phyloP scores from a whole-genome alignment of 2,797 vertebrate species.

The Leptatherina wallacei region DNA sequence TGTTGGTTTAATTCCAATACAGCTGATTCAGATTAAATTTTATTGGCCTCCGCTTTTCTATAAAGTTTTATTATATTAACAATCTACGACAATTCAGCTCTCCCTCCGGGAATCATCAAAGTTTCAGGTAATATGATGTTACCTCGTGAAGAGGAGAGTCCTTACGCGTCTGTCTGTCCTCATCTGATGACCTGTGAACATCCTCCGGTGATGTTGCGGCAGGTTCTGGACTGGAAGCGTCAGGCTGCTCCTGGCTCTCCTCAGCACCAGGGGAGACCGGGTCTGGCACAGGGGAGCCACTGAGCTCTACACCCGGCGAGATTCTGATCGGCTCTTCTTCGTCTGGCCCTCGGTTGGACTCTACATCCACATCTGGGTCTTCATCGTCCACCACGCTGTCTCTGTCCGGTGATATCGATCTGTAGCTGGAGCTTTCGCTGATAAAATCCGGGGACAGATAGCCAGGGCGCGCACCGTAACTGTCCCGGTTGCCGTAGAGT shows the following conservation, averaged over 20 bases:
- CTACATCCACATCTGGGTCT: constrained; percentile 91
- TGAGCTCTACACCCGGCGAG: constrained; percentile 71
- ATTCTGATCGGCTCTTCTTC: constrained; percentile 85
- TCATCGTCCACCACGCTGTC: constrained; percentile 85
- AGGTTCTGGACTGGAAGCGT: constrained; percentile 58
- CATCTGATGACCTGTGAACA: constrained; percentile 72
- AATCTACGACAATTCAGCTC: constrained; percentile 30
- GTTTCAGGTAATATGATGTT: constrained; percentile 65
- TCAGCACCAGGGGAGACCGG: constrained; percentile 60
- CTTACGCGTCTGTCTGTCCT: constrained; percentile 74
- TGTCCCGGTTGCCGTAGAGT: constrained; percentile 92
- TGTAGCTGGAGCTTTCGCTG: constrained; percentile 94
- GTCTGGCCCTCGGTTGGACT: constrained; percentile 89
- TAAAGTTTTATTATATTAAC: constrained; percentile 36
- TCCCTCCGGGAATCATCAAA: constrained; percentile 57
- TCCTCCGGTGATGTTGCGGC: constrained; percentile 64
- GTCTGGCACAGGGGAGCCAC: constrained; percentile 68
- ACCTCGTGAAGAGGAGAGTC: constrained; percentile 77
- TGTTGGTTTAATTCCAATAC: background rate
- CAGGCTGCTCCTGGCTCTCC: constrained; percentile 67
- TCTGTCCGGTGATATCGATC: constrained; percentile 88
- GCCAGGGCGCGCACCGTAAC: constrained; percentile 83
- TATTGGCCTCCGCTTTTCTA: constrained; percentile 15
- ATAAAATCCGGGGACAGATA: constrained; percentile 93
- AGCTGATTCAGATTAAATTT: constrained; percentile 27